phyloP scores from a whole-genome alignment of 2,797 vertebrate genomes.

The Anguilla pacifica region DNA sequence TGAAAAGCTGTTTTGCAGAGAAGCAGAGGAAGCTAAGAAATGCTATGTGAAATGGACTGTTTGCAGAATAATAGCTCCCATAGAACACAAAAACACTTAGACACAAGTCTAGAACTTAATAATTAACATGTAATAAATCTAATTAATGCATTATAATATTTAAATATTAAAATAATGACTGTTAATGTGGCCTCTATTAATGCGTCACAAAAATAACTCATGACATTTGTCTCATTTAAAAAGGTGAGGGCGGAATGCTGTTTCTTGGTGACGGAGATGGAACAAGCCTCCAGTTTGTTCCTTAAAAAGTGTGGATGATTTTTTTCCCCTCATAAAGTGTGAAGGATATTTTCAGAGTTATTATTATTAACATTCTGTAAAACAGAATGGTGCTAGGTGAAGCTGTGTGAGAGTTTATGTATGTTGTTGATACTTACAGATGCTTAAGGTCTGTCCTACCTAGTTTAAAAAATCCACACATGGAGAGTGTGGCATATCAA shows the following conservation, averaged over 20 bases:
- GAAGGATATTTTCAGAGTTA: no score
- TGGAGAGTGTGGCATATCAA: background rate
- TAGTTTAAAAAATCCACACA: background rate
- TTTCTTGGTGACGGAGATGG: background rate
- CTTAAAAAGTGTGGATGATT: no score
- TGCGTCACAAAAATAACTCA: no score
- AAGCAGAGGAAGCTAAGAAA: background rate
- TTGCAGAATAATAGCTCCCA: background rate
- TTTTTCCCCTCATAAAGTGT: no score
- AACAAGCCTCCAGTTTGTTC: background rate
- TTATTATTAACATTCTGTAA: background rate
- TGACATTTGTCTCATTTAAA: background rate
- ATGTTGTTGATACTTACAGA: no score
- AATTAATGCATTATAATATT: background rate
- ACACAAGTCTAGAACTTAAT: background rate
- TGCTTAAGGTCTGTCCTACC: background rate
- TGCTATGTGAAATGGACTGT: background rate
- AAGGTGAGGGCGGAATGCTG: background rate
- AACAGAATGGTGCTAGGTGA: background rate
- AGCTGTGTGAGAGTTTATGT: background rate
- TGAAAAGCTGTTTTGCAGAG: background rate
- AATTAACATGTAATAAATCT: conserved; percentile 1
- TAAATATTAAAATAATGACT: background rate
- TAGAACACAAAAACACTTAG: background rate
- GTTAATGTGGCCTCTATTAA: background rate